Evolutionary conservation across 2,113 vertebrate species (phyloP), one percentile per base, ranked within the genome.

Genomic region (Grammomys dolichurus): DNA sequence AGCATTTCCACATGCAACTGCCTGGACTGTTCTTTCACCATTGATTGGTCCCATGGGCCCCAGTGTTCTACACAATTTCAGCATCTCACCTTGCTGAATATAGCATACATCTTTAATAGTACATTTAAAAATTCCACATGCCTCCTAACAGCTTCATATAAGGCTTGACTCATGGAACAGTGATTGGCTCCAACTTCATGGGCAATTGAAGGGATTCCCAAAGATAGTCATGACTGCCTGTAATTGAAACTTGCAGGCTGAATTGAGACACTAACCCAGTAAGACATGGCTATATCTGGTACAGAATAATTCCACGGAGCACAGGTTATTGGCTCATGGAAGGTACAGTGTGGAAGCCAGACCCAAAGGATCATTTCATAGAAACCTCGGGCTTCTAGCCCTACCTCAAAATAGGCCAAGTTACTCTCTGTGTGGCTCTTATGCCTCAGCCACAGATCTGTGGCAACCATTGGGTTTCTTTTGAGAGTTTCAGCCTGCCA

Each of bases 141-240:
- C 48, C 63, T 58, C 63, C 7, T 5, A 54, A 19, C 13, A 76
- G 48, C 40, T 73, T 96, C 87, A 86, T 54, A n/a, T 17, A 48
- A 51, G 77, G 58, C 51, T 88, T 28, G 54, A 54, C 19, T 95
- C 72, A 63, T 69, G 63, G 94, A 28, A n/a, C 60, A 63, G 26
- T 73, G 77, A 82, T 73, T 93, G n/a, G 28, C 73, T 96, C 36
- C 48, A 95, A 91, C 56, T 86, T 95, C 22, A 60, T 80, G 87
- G 40, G 33, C 90, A 89, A 48, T 63, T 69, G 31, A 69, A 93
- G 9, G 48, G 46, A 93, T 89, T 89, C 46, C 51, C 77, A 86
- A 81, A 46, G n/a, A 58, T 96, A 51, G 46, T 69, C 70, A 58
- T 80, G 89, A 91, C 36, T 69, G 4, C 58, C 70, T 94, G 56